Evolutionary conservation across 2,113 vertebrate genomes (phyloP).

Genomic region (Hydrochoerus hydrochaeris): DNA sequence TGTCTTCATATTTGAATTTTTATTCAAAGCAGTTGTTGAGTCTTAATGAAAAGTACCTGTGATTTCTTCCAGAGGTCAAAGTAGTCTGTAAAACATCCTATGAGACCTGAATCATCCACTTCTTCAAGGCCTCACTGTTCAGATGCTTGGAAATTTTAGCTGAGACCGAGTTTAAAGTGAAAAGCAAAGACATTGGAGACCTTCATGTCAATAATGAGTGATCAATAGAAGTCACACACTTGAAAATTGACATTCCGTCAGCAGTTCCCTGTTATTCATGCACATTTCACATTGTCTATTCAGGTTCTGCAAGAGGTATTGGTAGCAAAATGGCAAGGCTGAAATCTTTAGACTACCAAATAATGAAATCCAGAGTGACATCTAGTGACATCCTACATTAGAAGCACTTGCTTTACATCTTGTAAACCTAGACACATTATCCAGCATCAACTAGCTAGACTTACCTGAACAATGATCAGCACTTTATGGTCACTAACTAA

Average conservation of each 20-base stretch:
- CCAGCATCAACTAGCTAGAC: constrained; percentile 39
- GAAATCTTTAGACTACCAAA: constrained; percentile 82
- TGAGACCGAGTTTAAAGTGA: constrained; percentile 87
- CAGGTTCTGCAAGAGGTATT: constrained; percentile 74
- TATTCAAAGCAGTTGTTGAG: constrained; percentile 84
- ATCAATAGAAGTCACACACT: constrained; percentile 89
- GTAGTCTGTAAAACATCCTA: constrained; percentile 88
- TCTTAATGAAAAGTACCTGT: constrained; percentile 84
- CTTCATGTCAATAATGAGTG: constrained; percentile 90
- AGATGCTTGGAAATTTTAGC: constrained; percentile 87
- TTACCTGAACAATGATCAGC: constrained; percentile 39
- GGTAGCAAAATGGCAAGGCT: constrained; percentile 81
- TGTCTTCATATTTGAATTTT: constrained; percentile 81
- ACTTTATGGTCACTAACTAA: neutral
- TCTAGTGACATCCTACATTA: constrained; percentile 86
- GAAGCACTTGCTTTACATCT: constrained; percentile 79
- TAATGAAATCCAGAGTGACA: constrained; percentile 88
- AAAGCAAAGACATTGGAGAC: constrained; percentile 87
- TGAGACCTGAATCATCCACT: constrained; percentile 84
- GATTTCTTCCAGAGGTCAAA: constrained; percentile 87
- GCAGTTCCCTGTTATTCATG: constrained; percentile 86
- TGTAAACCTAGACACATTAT: constrained; percentile 61
- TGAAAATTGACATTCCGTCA: constrained; percentile 90
- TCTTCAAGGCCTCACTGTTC: constrained; percentile 84
- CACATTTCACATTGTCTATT: constrained; percentile 84